Evolutionary conservation across 2,113 vertebrate species (phyloP).

Genomic region (Emydocephalus ijimae): DNA sequence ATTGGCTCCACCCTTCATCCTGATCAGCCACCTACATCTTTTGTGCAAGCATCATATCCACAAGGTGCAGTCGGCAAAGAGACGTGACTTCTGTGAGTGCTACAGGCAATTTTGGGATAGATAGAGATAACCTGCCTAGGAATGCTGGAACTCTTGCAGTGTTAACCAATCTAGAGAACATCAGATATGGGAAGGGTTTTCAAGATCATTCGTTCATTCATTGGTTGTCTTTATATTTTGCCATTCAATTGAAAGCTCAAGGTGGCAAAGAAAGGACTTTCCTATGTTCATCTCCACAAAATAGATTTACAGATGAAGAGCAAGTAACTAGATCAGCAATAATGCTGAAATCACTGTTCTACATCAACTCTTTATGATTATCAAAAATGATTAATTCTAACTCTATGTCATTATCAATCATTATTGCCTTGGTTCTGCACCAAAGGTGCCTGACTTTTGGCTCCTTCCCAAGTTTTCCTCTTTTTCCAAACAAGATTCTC

Average conservation of each 20-base stretch:
- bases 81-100: conserved; percentile 67
- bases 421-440: neutral
- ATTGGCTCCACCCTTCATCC: conserved; percentile 82
- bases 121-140: neutral
- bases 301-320: neutral
- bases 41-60: conserved; percentile 68
- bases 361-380: neutral
- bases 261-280: neutral
- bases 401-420: neutral
- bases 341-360: neutral
- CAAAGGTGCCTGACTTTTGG: neutral
- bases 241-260: neutral
- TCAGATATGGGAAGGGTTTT: neutral
- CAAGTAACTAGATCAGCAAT: neutral
- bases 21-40: conserved; percentile 79
- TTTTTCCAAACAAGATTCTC: neutral
- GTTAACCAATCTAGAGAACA: neutral
- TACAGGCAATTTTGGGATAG: neutral
- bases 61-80: conserved; percentile 50
- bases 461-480: neutral
- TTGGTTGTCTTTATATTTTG: neutral
- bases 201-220: neutral
- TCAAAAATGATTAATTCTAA: neutral
- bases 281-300: neutral
- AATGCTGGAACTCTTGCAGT: neutral